phyloP scores from a whole-genome alignment of 1,140 invertebrate genomes.

The Drosophila ananassae region DNA sequence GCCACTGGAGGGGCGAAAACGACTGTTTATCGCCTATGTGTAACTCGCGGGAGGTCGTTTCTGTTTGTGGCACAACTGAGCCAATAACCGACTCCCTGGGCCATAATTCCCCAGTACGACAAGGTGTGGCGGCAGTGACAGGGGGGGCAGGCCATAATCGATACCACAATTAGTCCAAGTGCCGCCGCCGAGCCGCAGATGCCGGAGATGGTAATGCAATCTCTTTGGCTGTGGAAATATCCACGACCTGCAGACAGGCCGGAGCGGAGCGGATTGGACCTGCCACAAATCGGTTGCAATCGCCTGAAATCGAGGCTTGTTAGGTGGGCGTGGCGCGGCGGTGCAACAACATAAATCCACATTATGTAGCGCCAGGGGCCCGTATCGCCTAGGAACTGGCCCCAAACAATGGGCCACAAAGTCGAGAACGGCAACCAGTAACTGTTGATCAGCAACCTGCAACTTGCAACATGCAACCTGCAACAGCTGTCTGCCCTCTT shows the following conservation, averaged over 20 bases:
- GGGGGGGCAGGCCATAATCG: conserved; percentile 58
- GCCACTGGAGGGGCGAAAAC: background rate
- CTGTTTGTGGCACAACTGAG: background rate
- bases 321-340: conserved; percentile 60
- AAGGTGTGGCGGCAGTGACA: background rate
- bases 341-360: conserved; percentile 56
- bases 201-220: conserved; percentile 51
- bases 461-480: too few relatives aligned
- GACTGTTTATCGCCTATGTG: background rate
- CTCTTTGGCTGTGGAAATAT: conserved; percentile 28
- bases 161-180: conserved; percentile 70
- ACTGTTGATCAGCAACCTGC: too few relatives aligned
- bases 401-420: too few relatives aligned
- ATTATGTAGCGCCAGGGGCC: conserved; percentile 56
- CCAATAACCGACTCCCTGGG: background rate
- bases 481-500: too few relatives aligned
- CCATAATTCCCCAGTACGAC: background rate
- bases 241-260: conserved; percentile 7
- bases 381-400: background rate
- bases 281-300: conserved; percentile 16
- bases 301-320: conserved; percentile 22
- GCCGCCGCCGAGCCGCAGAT: conserved; percentile 35
- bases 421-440: too few relatives aligned
- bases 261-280: conserved; percentile 1
- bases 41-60: background rate